These are phyloP conservation scores for Sebastes schlegelii DNA, from an alignment of 2,113 vertebrate species.

Conservation along the genomic window DNA sequence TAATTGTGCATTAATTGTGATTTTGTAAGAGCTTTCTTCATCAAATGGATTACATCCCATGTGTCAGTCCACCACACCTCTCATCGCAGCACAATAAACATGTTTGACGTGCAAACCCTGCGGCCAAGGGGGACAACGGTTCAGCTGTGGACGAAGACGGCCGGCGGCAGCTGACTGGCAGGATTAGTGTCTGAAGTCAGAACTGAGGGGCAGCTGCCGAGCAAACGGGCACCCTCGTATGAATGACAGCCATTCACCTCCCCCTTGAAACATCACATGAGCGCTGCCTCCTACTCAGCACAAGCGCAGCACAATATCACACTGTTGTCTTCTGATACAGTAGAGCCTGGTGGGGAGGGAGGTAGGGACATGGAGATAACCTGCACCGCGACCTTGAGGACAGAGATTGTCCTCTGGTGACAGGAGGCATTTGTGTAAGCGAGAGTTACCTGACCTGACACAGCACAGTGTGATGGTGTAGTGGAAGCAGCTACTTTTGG, in stretches of 20 bases:
- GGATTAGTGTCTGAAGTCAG: constrained; percentile 61
- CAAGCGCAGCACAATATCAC: constrained; percentile 60
- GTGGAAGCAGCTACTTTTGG: background rate
- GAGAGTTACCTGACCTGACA: background rate
- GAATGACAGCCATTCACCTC: constrained; percentile 80
- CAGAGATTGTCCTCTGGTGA: background rate
- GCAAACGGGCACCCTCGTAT: constrained; percentile 55
- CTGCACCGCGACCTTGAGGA: constrained; percentile 63
- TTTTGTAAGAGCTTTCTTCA: background rate
- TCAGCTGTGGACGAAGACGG: constrained; percentile 18
- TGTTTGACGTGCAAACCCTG: constrained; percentile 3
- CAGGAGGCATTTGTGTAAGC: background rate
- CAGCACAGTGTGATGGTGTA: background rate
- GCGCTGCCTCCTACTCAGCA: constrained; percentile 72
- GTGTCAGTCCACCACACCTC: background rate
- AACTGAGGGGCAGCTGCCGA: constrained; percentile 65
- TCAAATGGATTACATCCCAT: background rate
- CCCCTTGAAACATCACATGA: constrained; percentile 74
- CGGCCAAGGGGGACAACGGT: background rate
- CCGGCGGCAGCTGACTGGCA: constrained; percentile 67
- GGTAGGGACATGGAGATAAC: constrained; percentile 41
- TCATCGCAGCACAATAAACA: constrained; percentile 21
- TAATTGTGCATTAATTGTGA: background rate
- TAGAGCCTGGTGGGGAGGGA: constrained; percentile 40
- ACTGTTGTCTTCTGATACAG: constrained; percentile 66